Evolutionary conservation across 2,888 invertebrate species (phyloP).

Genomic region (Julus scanicus): DNA sequence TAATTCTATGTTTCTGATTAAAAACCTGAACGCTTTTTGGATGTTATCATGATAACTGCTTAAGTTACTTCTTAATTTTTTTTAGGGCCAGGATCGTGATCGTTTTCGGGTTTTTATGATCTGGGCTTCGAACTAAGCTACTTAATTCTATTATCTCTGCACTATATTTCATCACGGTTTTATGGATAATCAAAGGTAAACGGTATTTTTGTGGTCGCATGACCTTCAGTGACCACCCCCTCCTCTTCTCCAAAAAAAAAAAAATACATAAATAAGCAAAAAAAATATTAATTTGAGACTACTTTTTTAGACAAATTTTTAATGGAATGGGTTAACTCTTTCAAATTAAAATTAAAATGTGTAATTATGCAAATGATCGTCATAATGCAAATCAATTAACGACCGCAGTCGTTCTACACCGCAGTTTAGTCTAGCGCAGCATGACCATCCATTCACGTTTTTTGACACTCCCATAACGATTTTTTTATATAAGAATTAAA

Average conservation of each 20-base stretch:
- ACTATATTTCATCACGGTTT: background rate
- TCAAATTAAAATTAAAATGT: background rate
- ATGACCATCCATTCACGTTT: background rate
- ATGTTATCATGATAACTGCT: background rate
- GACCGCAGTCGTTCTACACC: background rate
- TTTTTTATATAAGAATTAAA: background rate
- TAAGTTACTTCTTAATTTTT: background rate
- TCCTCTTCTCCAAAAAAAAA: too few species aligned
- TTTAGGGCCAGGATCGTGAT: background rate
- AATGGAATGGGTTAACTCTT: conserved; percentile 11
- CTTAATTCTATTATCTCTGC: conserved; percentile 31
- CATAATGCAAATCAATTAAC: background rate
- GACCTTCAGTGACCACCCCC: background rate
- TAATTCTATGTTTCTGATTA: conserved; percentile 40
- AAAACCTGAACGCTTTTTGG: conserved; percentile 20
- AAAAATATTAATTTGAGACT: background rate
- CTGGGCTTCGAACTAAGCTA: background rate
- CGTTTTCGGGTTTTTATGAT: conserved; percentile 13
- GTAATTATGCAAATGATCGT: conserved; percentile 16
- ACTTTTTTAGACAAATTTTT: background rate
- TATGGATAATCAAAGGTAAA: background rate
- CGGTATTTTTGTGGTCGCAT: background rate
- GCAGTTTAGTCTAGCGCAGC: background rate
- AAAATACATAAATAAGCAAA: background rate
- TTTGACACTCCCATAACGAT: background rate